phyloP scores from a whole-genome alignment of 1,140 invertebrate genomes.

The Apis laboriosa region DNA sequence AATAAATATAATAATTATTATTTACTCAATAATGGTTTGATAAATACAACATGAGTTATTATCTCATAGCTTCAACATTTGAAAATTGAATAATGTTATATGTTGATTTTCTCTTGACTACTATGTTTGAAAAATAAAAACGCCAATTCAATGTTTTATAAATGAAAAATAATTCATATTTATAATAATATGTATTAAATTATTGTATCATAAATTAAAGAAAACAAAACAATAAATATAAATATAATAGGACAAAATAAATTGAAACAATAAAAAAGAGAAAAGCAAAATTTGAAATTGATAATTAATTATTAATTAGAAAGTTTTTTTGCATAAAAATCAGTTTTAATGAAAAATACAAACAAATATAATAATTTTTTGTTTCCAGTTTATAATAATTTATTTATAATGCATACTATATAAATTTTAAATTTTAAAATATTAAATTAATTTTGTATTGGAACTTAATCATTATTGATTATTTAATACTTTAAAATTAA shows the following conservation, averaged over 20 bases:
- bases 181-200: not conserved
- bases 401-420: constrained; percentile 31
- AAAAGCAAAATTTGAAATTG: not conserved
- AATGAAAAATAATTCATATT: too few relatives aligned
- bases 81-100: too few relatives aligned
- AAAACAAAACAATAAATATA: not conserved
- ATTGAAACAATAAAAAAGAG: not conserved
- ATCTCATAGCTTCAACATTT: too few relatives aligned
- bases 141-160: too few relatives aligned
- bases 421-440: constrained; percentile 12
- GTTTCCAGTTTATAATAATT: constrained; percentile 44
- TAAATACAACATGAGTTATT: too few relatives aligned
- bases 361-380: constrained; percentile 56
- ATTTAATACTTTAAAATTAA: constrained; percentile 33
- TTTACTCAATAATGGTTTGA: too few relatives aligned
- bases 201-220: constrained; percentile 38
- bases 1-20: too few relatives aligned
- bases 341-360: constrained; percentile 11
- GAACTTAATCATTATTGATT: not conserved
- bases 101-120: too few relatives aligned
- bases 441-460: constrained; percentile 22
- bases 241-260: constrained; percentile 44
- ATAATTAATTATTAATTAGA: constrained; percentile 37
- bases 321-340: not conserved
- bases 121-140: too few relatives aligned